Conservation (phyloP, 2,113 vertebrate species). For the Mastomys coucha region DNA sequence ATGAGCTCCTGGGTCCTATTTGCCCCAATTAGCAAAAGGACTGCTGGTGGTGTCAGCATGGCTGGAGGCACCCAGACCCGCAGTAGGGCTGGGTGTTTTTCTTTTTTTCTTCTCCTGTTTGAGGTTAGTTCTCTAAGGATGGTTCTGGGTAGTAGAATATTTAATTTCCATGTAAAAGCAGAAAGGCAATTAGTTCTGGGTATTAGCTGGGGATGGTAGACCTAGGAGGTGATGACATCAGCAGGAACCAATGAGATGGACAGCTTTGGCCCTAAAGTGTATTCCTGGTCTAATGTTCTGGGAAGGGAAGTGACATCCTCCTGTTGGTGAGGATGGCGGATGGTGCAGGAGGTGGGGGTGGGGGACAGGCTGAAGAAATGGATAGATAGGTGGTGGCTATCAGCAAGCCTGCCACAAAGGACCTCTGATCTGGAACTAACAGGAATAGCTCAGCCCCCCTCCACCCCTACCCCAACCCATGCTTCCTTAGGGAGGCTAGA, state of each 20-base stretch:
- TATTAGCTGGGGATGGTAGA: not conserved
- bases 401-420: not conserved
- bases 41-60: not conserved
- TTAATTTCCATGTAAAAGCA: conserved; percentile 59
- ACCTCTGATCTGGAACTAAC: not conserved
- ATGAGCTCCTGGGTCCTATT: not conserved
- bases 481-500: not conserved
- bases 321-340: not conserved
- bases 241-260: conserved; percentile 38
- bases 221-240: conserved; percentile 22
- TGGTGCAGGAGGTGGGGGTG: not conserved
- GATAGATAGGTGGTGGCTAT: not conserved
- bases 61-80: not conserved
- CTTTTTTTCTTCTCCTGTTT: not conserved
- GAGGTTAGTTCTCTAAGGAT: conserved; percentile 41
- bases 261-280: not conserved
- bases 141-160: conserved; percentile 21
- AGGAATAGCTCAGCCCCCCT: not conserved
- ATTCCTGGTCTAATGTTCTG: not conserved
- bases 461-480: rapidly evolving
- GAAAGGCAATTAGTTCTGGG: conserved; percentile 47
- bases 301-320: not conserved
- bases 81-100: not conserved
- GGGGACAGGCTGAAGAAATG: not conserved
- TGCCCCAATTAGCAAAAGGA: not conserved